Evolutionary conservation across 1,140 invertebrate genomes (phyloP), one percentile per base, ranked within the genome.

Genomic region (Cydia amplana): DNA sequence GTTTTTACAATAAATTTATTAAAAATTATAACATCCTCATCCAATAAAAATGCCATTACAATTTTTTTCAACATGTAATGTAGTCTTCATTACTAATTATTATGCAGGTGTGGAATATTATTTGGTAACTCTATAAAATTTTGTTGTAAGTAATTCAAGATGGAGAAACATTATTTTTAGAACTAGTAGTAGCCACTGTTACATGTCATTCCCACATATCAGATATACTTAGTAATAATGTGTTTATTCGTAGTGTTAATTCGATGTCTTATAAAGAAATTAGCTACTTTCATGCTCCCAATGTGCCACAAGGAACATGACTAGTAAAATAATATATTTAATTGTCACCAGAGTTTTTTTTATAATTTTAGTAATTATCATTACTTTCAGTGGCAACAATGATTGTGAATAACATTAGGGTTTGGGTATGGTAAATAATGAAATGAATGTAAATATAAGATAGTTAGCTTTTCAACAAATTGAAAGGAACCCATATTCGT

Each of bases 221-320:
- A 70, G 28, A 36, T 32, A 70, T 70, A 70, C 32, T 70, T 32
- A 36, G 65, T 70, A 2, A 60, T 60, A 70, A 70, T 70, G 65
- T 70, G 65, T 70, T 70, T 70, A 70, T 36, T 70, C 65, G 12
- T 70, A 70, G n/a, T 40, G 32, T 36, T 36, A 36, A 70, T n/a
- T 70, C 28, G 9, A 73, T 32, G 36, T 78, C 43, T 76, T 75
- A 75, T 78, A 80, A 73, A 46, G 76, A 75, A 73, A 77, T 77
- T 74, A 79, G 77, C 18, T 73, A 74, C 20, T 20, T 60, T 73
- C 76, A 79, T 79, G 79, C 80, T 86, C 84, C 81, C 74, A 82
- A 83, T 78, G 85, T 88, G 85, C 85, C 86, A 88, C 77, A 82
- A 72, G 40, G 80, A 82, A 70, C 73, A 80, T 82, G 81, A 78